Conservation (phyloP, 2,888 invertebrate species). For the Diarsia brunnea region DNA sequence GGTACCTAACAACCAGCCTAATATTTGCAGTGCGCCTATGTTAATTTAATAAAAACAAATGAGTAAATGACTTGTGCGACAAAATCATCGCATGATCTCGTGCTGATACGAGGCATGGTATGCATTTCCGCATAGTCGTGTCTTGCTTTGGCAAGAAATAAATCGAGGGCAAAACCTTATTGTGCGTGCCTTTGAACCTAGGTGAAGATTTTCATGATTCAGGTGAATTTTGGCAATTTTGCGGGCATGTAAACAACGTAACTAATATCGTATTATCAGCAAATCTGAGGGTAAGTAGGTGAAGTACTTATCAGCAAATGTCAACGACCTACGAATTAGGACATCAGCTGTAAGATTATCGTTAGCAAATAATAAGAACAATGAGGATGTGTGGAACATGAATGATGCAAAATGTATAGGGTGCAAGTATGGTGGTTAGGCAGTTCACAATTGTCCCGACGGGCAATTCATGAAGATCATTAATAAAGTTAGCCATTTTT, state of each 20-base stretch:
- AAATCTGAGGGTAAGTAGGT: slow-evolving; percentile 37
- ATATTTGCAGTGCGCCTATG: too few relatives aligned
- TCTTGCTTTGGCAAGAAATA: not conserved
- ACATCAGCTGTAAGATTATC: slow-evolving; percentile 46
- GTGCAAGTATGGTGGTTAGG: not conserved
- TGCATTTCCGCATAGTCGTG: not conserved
- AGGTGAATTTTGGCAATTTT: not conserved
- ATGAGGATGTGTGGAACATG: slow-evolving; percentile 3
- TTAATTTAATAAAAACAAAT: too few relatives aligned
- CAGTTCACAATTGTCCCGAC: not conserved
- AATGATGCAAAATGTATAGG: not conserved
- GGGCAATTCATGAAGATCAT: not conserved
- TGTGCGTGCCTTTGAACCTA: not conserved
- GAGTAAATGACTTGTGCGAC: too few relatives aligned
- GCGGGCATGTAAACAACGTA: not conserved
- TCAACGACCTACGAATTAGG: slow-evolving; percentile 56
- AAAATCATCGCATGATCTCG: not conserved
- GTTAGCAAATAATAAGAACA: slow-evolving; percentile 31
- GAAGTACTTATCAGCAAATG: slow-evolving; percentile 41
- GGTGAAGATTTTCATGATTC: not conserved
- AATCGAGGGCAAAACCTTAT: not conserved
- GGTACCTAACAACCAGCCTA: not conserved
- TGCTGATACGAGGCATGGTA: not conserved
- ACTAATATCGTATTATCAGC: slow-evolving; percentile 24
- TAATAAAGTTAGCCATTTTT: not conserved